Evolutionary conservation across 1,140 invertebrate species (phyloP).

Genomic region (Amphibalanus amphitrite): DNA sequence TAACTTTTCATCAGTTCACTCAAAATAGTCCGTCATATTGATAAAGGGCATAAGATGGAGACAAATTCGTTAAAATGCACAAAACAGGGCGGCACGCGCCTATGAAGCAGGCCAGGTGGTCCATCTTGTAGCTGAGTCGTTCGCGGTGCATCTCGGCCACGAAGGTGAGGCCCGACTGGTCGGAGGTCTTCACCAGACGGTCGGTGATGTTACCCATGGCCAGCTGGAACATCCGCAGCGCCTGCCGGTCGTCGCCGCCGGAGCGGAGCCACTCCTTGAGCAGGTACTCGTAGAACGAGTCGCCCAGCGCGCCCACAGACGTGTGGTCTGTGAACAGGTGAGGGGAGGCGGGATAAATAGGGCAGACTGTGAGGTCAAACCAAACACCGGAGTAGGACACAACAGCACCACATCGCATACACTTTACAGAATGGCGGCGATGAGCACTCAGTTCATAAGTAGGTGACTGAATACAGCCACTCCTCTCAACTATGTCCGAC

Average conservation of each 20-base stretch:
- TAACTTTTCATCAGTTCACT: no score
- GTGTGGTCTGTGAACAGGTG: constrained; percentile 55
- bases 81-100: constrained; percentile 40
- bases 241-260: constrained; percentile 57
- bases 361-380: no score
- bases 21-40: no score
- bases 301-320: constrained; percentile 89
- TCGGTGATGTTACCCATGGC: constrained; percentile 48
- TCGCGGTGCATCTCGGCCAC: constrained; percentile 89
- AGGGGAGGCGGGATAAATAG: no score
- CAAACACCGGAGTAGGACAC: no score
- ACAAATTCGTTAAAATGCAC: no score
- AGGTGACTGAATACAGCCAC: no score
- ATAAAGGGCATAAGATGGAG: no score
- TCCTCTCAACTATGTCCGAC: no score
- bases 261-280: constrained; percentile 90
- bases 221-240: constrained; percentile 82
- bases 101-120: constrained; percentile 90
- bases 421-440: no score
- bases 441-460: no score
- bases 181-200: constrained; percentile 56
- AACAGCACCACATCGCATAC: no score
- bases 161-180: constrained; percentile 58
- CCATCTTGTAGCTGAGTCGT: constrained; percentile 92
- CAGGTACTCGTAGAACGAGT: constrained; percentile 98